These are phyloP conservation scores for Trichonephila inaurata DNA, from an alignment of 1,140 invertebrate species.

Conservation along the genomic window DNA sequence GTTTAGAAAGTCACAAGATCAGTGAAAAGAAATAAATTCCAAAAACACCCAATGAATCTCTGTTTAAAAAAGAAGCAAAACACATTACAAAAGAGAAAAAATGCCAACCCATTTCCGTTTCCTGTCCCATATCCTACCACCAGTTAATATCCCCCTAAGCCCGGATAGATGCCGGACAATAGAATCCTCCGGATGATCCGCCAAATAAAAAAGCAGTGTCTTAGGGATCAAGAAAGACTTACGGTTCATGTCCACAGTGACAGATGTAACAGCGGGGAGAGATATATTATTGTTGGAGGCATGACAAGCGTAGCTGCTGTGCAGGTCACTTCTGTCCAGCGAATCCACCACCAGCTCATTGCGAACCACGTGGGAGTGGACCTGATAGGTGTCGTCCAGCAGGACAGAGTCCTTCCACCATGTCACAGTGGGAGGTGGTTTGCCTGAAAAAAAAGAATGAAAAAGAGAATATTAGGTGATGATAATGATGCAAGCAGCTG, in stretches of 20 bases:
- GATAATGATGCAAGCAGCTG: not conserved
- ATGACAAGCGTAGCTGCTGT: constrained; percentile 88
- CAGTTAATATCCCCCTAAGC: constrained; percentile 10
- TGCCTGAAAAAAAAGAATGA: constrained; percentile 83
- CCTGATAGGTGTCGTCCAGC: constrained; percentile 90
- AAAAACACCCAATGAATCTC: not conserved
- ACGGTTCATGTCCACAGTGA: constrained; percentile 79
- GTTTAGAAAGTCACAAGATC: no score
- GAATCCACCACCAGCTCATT: constrained; percentile 89
- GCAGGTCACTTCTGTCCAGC: constrained; percentile 88
- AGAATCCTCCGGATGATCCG: constrained; percentile 6
- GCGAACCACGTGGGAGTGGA: constrained; percentile 85
- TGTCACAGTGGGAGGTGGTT: constrained; percentile 88
- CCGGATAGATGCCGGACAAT: constrained; percentile 8
- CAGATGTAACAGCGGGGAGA: constrained; percentile 76
- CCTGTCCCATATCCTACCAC: not conserved
- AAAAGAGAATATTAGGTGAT: not conserved
- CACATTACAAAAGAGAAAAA: not conserved
- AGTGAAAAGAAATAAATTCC: not conserved
- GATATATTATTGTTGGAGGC: constrained; percentile 79
- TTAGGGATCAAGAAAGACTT: constrained; percentile 55
- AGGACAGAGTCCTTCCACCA: constrained; percentile 92
- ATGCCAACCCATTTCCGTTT: not conserved
- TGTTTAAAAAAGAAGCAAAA: not conserved
- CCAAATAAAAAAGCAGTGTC: not conserved